A percentile compares a stretch with the other conserved stretches of the same genome.
These are phyloP conservation scores for Styela clava DNA, from an alignment of 23 tunicate species.

Conservation along the genomic window DNA sequence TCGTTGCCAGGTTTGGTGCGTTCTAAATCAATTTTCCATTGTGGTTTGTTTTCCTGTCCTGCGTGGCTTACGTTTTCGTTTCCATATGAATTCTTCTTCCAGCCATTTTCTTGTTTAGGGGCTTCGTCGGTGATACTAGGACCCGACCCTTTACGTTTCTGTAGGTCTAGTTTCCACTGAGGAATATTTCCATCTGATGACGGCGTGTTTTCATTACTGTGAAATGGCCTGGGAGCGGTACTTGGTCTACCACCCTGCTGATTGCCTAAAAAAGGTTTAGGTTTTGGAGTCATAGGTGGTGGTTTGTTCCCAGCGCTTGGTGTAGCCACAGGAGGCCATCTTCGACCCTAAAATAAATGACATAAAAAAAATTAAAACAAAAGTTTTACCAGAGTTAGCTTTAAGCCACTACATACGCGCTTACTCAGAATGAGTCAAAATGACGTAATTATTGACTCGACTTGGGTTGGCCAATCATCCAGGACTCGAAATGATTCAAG, in stretches of 20 bases:
- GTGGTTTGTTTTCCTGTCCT: neutral
- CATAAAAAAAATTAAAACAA: neutral
- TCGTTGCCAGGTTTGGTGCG: neutral
- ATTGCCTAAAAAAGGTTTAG: too few relatives aligned
- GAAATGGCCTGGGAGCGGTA: neutral
- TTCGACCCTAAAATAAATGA: neutral
- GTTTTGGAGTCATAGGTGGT: too few relatives aligned
- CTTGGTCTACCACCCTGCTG: too few relatives aligned
- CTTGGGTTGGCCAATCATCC: too few relatives aligned
- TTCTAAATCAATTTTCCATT: neutral
- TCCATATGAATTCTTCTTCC: neutral
- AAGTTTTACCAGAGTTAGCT: too few relatives aligned
- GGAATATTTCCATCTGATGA: neutral
- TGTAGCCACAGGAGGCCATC: neutral
- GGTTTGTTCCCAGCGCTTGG: neutral
- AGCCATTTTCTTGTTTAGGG: neutral
- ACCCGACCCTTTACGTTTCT: neutral
- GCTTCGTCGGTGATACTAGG: neutral
- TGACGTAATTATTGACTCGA: too few relatives aligned
- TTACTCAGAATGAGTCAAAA: too few relatives aligned
- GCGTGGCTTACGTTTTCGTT: neutral
- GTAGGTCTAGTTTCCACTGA: neutral
- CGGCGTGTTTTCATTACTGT: neutral
- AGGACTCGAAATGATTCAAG: too few relatives aligned
- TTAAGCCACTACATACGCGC: too few relatives aligned